A percentile compares a stretch with the other conserved stretches of the same genome.
Evolutionary conservation across 2,113 vertebrate species (phyloP).

Genomic region (Gadus chalcogrammus): DNA sequence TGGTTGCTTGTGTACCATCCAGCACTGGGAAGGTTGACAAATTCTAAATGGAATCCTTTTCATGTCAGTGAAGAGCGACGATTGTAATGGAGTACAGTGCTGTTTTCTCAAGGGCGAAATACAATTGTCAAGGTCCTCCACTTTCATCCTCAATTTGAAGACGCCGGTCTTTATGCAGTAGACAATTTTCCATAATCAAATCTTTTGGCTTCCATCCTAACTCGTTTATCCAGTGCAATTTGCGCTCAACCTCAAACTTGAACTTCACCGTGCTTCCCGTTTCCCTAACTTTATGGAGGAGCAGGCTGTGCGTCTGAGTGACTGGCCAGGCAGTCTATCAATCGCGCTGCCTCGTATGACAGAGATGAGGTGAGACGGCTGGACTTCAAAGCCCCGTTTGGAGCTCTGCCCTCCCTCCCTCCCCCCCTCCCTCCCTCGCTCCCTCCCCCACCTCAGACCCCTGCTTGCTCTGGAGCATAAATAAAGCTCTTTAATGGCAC

Average conservation of each 20-base stretch:
- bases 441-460: constrained; percentile 22
- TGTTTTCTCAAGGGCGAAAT: constrained; percentile 53
- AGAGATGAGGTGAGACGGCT: constrained; percentile 70
- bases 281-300: constrained; percentile 31
- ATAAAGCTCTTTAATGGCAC: constrained; percentile 74
- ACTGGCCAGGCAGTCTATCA: constrained; percentile 62
- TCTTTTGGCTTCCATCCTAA: constrained; percentile 48
- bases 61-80: constrained; percentile 55
- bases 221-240: constrained; percentile 58
- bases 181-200: constrained; percentile 47
- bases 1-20: constrained; percentile 59
- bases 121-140: constrained; percentile 47
- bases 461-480: constrained; percentile 64
- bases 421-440: constrained; percentile 46
- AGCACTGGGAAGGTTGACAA: constrained; percentile 54
- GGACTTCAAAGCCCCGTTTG: constrained; percentile 70
- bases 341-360: constrained; percentile 56
- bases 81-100: constrained; percentile 51
- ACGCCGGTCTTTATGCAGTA: constrained; percentile 55
- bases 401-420: constrained; percentile 59
- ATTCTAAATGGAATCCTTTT: constrained; percentile 51
- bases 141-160: constrained; percentile 47
- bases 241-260: constrained; percentile 53
- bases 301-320: constrained; percentile 40
- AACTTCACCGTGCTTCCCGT: constrained; percentile 47